Base-by-base conservation (phyloP, 2,113 vertebrate species). In the Leptocoma aspasia region DNA sequence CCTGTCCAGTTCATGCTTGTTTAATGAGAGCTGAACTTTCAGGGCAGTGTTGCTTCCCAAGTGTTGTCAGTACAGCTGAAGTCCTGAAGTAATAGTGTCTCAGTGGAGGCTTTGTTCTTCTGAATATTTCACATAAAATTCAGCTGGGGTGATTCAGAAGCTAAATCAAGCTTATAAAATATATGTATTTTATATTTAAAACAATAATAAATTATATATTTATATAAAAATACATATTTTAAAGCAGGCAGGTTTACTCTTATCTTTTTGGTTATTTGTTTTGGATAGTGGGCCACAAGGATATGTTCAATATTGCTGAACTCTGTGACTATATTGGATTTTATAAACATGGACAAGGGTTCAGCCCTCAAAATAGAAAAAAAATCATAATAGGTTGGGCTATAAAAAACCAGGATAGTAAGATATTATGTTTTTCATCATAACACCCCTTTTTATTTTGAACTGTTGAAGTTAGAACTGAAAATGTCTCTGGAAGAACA, bases 21-120 rank as follows among this genome's bases (percentile, higher is more conserved):
- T 94, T 92, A 91, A 87, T 49, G 73, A 92, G 69, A 87, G 45
- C 31, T 90, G 63, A 91, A 82, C 78, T 90, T 92, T 85, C 37
- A 82, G 49, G 59, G 44, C 45, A 84, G 26, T 33, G 35, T 9
- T 69, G 1, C 56, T 91, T 94, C 49, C 73, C 78, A 53, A 64
- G 39, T 54, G 41, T 31, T 91, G 64, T 16, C 56, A 69, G 31
- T 17, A 45, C 18, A 45, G n/a, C 20, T 80, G 53, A 91, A 91
- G 12, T 56, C 4, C 8, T 54, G 70, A 65, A 92, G 33, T 70
- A 93, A 90, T 66, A 54, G 69, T 60, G 39, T 54, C 75, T 92
- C 87, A 45, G 50, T 5, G 8, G 69, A 94, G 39, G 30, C 1
- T 84, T 93, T 87, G 14, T 49, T 89, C 39, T 68, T 85, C 35